Base-by-base conservation (phyloP, 2,113 vertebrate species). In the Scomber colias region DNA sequence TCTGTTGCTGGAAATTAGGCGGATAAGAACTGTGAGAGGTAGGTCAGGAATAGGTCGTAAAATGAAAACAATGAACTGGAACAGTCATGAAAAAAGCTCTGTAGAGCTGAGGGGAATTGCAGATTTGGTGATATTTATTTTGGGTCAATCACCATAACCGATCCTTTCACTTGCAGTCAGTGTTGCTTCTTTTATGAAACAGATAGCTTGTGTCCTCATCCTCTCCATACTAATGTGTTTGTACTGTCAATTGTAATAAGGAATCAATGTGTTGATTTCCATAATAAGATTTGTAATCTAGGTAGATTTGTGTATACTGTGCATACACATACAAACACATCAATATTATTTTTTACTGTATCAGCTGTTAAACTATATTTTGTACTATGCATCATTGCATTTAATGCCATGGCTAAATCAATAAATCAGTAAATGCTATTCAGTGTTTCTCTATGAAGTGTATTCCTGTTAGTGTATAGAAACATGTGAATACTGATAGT, bases 221-320 rank as follows among this genome's bases (percentile, higher is more conserved):
- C 66, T 57, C 31, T 83, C 76, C 68, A 74, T 75, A 63, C 56
- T 63, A 68, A 81, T 77, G 50, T 74, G 60, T 60, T 55, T 53
- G 17, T 24, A 63, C 71, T 60, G 65, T 44, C 54, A 60, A 61
- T 67, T 60, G 4, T 35, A 68, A 64, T 53, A n/a, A 44, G 45
- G 17, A 17, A 40, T 63, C 4, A 8, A 46, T 19, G 63, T n/a
- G 13, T 49, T 54, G 19, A 75, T 78, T 46, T 79, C 51, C 14
- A 69, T 63, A 71, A 60, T 30, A 61, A 48, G 14, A 77, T 15
- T 59, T 21, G 21, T 21, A 21, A 21, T 21, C 21, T 21, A 21
- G 21, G 21, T 21, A 21, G 21, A 21, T 21, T 21, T 21, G 21
- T 21, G 1, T 21, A 21, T 21, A 21, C 21, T 21, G 21, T 21